A percentile compares a stretch with the other conserved stretches of the same genome.
phyloP scores from a whole-genome alignment of 1,140 invertebrate species.

The Penaeus vannamei region DNA sequence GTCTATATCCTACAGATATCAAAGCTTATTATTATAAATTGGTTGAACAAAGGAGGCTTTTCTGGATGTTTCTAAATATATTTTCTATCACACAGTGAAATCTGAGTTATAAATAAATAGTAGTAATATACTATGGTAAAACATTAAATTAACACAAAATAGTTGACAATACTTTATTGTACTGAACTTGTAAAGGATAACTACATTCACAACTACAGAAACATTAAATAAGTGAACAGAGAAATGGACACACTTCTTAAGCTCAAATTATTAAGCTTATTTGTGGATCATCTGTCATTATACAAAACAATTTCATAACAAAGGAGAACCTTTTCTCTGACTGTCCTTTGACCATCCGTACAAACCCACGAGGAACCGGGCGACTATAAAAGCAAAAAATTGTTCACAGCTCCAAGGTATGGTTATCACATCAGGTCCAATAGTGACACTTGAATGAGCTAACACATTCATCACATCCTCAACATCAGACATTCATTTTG shows the following conservation, averaged over 20 bases:
- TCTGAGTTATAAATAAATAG: too few species aligned
- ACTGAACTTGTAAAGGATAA: slow-evolving; percentile 65
- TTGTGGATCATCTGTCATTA: slow-evolving; percentile 60
- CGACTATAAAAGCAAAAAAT: slow-evolving; percentile 55
- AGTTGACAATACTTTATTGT: slow-evolving; percentile 65
- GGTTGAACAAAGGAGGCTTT: too few species aligned
- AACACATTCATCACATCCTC: slow-evolving; percentile 61
- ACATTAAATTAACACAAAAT: neutral
- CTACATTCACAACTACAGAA: slow-evolving; percentile 66
- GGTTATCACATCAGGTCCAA: slow-evolving; percentile 60
- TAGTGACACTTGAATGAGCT: slow-evolving; percentile 62
- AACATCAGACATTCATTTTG: slow-evolving; percentile 60
- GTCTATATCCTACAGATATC: too few species aligned
- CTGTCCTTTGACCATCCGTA: slow-evolving; percentile 63
- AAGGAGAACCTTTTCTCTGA: slow-evolving; percentile 62
- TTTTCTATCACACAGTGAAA: too few species aligned
- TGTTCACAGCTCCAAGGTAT: slow-evolving; percentile 60
- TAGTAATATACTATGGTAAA: neutral
- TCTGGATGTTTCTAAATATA: too few species aligned
- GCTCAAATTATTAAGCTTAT: slow-evolving; percentile 60
- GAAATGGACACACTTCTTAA: slow-evolving; percentile 64
- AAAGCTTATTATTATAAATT: too few species aligned
- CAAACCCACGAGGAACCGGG: slow-evolving; percentile 61
- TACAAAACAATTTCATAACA: slow-evolving; percentile 60
- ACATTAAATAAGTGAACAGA: slow-evolving; percentile 66